Conservation (phyloP, 2,113 vertebrate species). For the Drymodes brunneopygia region DNA sequence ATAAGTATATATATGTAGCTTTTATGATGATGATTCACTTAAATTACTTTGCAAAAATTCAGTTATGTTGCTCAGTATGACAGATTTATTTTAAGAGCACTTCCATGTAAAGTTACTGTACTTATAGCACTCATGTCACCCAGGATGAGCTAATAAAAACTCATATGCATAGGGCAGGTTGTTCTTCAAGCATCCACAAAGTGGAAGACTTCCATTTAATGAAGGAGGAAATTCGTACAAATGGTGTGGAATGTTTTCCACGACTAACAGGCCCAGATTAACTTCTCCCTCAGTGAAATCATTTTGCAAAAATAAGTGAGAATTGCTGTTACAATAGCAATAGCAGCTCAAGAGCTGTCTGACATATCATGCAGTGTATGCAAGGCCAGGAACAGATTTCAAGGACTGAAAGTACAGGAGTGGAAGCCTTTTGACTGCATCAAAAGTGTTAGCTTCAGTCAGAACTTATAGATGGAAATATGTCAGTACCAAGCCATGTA, state of each 20-base stretch:
- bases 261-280: background rate
- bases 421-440: background rate
- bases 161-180: background rate
- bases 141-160: background rate
- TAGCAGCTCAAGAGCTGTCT: background rate
- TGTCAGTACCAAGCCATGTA: background rate
- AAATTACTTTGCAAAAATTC: background rate
- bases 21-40: background rate
- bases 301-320: background rate
- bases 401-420: background rate
- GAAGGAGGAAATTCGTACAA: slow-evolving; percentile 15
- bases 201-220: background rate
- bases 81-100: background rate
- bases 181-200: background rate
- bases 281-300: background rate
- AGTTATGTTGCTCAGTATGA: background rate
- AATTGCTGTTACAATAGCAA: background rate
- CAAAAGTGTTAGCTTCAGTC: background rate
- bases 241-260: background rate
- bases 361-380: background rate
- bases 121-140: background rate
- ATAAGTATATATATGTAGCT: background rate
- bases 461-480: background rate
- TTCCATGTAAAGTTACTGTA: background rate
- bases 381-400: background rate